Evolutionary conservation across 2,888 invertebrate species (phyloP).

Genomic region (Drosophila antonietae): DNA sequence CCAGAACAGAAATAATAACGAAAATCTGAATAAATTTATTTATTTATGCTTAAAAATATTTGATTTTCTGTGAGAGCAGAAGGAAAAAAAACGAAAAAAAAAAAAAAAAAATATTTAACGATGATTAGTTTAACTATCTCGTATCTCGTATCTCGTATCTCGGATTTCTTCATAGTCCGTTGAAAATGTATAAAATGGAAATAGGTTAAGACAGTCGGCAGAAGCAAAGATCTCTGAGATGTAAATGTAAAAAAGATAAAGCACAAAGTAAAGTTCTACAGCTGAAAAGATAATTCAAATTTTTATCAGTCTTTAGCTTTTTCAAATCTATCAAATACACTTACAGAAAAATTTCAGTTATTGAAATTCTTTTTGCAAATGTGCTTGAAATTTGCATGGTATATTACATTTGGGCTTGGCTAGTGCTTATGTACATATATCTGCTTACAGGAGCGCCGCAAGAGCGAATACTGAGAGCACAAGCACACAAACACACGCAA

Average conservation of each 20-base stretch:
- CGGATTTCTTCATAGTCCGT: too few species aligned
- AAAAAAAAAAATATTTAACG: background rate
- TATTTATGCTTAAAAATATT: too few species aligned
- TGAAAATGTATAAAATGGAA: background rate
- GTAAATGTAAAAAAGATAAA: background rate
- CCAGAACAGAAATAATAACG: too few species aligned
- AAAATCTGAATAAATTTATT: too few species aligned
- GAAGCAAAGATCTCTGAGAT: background rate
- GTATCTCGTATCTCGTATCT: background rate
- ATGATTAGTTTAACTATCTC: background rate
- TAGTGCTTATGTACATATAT: background rate
- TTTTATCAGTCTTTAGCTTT: background rate
- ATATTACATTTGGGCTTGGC: background rate
- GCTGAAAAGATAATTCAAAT: background rate
- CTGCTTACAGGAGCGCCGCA: too few species aligned
- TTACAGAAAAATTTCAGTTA: background rate
- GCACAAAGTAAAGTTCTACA: background rate
- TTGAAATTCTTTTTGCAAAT: background rate
- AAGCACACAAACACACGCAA: constrained; percentile 27
- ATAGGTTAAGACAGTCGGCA: background rate
- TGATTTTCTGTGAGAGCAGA: too few species aligned
- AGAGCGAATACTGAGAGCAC: background rate
- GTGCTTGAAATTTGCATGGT: background rate
- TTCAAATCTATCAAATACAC: background rate
- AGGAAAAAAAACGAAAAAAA: too few species aligned